phyloP scores from a whole-genome alignment of 2,113 vertebrate genomes.

The Oreotrochilus melanogaster region DNA sequence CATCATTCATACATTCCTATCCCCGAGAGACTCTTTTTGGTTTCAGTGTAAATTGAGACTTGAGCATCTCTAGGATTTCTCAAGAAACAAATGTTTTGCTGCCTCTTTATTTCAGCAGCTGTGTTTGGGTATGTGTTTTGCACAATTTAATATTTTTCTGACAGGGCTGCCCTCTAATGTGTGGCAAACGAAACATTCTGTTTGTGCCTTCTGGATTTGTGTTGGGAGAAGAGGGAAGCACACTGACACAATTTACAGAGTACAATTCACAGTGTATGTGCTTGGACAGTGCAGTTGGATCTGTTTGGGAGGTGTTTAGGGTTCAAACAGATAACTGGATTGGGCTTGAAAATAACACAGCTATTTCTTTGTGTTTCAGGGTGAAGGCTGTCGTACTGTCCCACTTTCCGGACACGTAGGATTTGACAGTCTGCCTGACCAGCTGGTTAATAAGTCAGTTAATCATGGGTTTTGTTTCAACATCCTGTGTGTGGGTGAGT shows the following conservation, averaged over 20 bases:
- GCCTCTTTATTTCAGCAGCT: background rate
- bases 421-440: conserved; percentile 99
- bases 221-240: background rate
- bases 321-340: background rate
- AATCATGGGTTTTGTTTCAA: conserved; percentile 99
- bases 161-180: background rate
- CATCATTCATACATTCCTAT: background rate
- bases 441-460: conserved; percentile 99
- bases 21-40: background rate
- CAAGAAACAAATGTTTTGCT: background rate
- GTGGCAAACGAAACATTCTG: background rate
- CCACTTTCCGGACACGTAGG: conserved; percentile 96
- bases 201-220: background rate
- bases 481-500: conserved; percentile 99
- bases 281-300: background rate
- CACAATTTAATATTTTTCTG: background rate
- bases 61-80: background rate
- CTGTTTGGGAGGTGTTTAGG: background rate
- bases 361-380: conserved; percentile 74
- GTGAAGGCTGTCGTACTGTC: conserved; percentile 91
- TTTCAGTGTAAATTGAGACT: background rate
- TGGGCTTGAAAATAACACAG: background rate
- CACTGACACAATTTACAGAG: background rate
- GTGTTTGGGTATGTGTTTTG: background rate
- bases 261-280: background rate